Evolutionary conservation across 2,113 vertebrate genomes (phyloP), one percentile per base, ranked within the genome.

Genomic region (Tretioscincus oriximinensis): DNA sequence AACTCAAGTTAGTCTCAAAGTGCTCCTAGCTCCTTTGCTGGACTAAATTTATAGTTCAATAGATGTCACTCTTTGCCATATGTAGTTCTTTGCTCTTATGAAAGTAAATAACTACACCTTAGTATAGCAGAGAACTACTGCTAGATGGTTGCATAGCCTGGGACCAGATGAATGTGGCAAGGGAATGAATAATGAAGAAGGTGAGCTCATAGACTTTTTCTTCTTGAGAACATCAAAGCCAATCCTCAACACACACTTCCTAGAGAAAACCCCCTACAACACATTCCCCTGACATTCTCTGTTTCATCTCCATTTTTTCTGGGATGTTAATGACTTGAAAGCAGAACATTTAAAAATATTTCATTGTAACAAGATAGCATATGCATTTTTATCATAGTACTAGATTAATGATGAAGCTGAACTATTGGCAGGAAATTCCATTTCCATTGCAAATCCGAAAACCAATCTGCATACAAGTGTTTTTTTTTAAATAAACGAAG

Each of bases 361-460:
- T 87, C 78, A 16, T 28, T 5, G 1, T 73, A 60, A 68, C 82
- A 86, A 78, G 14, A 60, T 24, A 82, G 7, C 0, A 1, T 60
- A 63, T 41, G 22, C 22, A 58, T 76, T 81, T 84, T 63, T 35
- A 60, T 68, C 7, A 65, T 74, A 12, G 0, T 4, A 80, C 7
- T n/a, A 82, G 77, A 1, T 49, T 82, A 83, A 60, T 0, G 29
- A 51, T 66, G 11, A 11, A 16, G 28, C 5, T 28, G 65, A 61
- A 12, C 73, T 51, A 73, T 1, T n/a, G 73, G 16, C 9, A 82
- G 86, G 80, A 67, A 80, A 83, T 83, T 73, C n/a, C 28, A 60
- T 47, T 22, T 54, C 1, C 9, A 85, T 58, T 9, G 70, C 3
- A 85, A 81, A 86, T 78, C 86, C 5, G 82, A 79, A 87, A 67